Conservation (phyloP, 2,797 vertebrate genomes). For the Scolopax rusticola region DNA sequence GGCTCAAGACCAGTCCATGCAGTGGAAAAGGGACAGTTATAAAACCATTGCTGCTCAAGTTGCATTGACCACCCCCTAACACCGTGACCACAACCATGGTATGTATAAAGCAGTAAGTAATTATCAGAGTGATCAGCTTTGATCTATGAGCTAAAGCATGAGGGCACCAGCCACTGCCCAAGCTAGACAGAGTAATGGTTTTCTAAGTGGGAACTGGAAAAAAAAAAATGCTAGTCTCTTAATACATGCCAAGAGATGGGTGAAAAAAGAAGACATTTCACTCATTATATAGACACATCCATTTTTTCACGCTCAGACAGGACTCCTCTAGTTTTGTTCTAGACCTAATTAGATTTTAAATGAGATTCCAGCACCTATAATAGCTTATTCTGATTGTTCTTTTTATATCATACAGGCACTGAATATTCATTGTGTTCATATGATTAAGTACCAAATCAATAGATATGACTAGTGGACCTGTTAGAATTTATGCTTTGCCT, state of each 20-base stretch:
- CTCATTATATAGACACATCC: slow-evolving; percentile 63
- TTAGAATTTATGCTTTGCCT: slow-evolving; percentile 65
- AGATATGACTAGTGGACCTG: slow-evolving; percentile 66
- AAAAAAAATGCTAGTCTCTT: background rate
- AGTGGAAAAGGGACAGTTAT: background rate
- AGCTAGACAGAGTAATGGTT: background rate
- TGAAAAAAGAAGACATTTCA: slow-evolving; percentile 51
- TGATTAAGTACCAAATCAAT: slow-evolving; percentile 79
- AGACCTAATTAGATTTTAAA: slow-evolving; percentile 83
- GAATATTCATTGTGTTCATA: slow-evolving; percentile 78
- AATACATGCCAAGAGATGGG: background rate
- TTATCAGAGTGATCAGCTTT: background rate
- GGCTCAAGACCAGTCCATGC: background rate
- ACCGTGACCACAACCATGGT: background rate
- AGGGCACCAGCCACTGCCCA: background rate
- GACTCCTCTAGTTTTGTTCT: slow-evolving; percentile 74
- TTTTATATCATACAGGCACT: slow-evolving; percentile 79
- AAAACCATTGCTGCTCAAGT: background rate
- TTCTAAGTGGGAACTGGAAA: background rate
- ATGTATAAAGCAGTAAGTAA: background rate
- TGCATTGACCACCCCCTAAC: background rate
- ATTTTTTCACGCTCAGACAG: slow-evolving; percentile 70
- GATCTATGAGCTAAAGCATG: background rate
- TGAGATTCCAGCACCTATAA: slow-evolving; percentile 81
- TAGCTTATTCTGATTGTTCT: slow-evolving; percentile 83